Conservation (phyloP, 2,113 vertebrate species). For the Myrmophylax atrothorax region DNA sequence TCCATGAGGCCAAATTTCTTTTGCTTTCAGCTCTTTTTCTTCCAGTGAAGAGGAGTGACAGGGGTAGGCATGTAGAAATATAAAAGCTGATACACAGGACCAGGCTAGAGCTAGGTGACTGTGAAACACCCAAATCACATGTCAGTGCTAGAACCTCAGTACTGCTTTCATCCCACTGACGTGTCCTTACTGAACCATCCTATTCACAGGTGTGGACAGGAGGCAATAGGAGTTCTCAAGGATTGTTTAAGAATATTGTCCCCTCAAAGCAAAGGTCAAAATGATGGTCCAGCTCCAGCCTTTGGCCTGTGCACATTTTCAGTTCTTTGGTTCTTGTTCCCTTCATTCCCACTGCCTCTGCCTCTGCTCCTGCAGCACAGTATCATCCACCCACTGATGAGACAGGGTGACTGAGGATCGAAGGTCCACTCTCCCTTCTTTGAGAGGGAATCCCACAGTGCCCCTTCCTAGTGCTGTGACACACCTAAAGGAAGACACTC, state of each 20-base stretch:
- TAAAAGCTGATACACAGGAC: neutral
- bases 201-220: neutral
- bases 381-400: neutral
- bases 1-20: neutral
- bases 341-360: neutral
- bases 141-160: neutral
- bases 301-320: neutral
- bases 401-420: neutral
- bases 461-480: neutral
- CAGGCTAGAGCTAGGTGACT: neutral
- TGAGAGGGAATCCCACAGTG: neutral
- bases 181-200: neutral
- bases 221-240: neutral
- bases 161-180: neutral
- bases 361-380: neutral
- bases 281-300: neutral
- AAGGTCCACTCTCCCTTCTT: neutral
- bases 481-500: neutral
- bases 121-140: neutral
- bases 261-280: neutral
- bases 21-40: neutral
- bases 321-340: neutral
- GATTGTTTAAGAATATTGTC: neutral
- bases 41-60: neutral
- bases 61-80: neutral